phyloP scores from a whole-genome alignment of 2,113 vertebrate species.

The Vidua chalybeata region DNA sequence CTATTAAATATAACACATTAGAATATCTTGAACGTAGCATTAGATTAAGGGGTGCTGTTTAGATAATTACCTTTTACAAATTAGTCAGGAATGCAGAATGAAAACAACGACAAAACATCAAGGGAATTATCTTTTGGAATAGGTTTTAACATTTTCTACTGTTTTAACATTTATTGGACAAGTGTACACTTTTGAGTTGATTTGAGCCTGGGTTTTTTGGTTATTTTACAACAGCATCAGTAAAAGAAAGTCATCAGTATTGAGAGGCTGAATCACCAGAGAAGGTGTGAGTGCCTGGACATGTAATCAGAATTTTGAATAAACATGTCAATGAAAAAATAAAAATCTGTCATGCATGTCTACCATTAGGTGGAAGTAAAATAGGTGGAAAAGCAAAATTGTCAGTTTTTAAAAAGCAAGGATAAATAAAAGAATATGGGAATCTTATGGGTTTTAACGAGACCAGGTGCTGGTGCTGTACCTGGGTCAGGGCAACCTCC shows the following conservation, averaged over 20 bases:
- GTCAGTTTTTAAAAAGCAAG: not conserved
- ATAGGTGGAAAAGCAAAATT: not conserved
- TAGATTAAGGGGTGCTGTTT: not conserved
- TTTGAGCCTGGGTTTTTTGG: not conserved
- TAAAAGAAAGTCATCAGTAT: not conserved
- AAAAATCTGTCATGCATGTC: not conserved
- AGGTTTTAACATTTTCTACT: not conserved
- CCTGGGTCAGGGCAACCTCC: accelerated
- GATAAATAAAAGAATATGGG: not conserved
- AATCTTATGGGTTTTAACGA: accelerated
- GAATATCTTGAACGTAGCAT: not conserved
- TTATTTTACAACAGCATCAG: not conserved
- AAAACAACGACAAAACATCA: not conserved
- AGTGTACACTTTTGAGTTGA: not conserved
- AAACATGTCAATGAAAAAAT: not conserved
- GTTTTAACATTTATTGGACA: not conserved
- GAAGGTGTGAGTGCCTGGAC: not conserved
- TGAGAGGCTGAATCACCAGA: not conserved
- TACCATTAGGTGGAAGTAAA: not conserved
- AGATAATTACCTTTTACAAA: not conserved
- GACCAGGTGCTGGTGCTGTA: not conserved
- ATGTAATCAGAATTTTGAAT: not conserved
- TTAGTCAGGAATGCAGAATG: not conserved
- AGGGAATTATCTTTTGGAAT: not conserved
- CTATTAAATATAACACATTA: not conserved